phyloP scores from a whole-genome alignment of 2,888 invertebrate genomes.

The Timema cristinae region DNA sequence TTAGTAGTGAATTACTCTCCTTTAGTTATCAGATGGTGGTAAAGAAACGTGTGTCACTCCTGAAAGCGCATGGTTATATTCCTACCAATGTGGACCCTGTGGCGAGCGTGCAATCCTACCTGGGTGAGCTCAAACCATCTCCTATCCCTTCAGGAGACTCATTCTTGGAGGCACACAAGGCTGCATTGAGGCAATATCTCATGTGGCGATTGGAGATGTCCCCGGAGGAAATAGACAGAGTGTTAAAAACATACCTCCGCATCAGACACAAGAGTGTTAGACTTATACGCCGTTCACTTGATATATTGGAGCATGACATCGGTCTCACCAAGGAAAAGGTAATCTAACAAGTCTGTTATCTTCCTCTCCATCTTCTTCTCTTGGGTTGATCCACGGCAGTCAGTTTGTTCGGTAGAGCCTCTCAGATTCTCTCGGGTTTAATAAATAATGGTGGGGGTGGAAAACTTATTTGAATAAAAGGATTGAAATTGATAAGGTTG shows the following conservation, averaged over 20 bases:
- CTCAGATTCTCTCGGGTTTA: no score
- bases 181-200: conserved; percentile 39
- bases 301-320: conserved; percentile 53
- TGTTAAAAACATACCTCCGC: conserved; percentile 43
- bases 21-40: conserved; percentile 42
- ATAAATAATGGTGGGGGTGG: no score
- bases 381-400: neutral
- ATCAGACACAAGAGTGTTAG: conserved; percentile 48
- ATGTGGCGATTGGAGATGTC: conserved; percentile 45
- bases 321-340: conserved; percentile 50
- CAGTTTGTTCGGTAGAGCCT: no score
- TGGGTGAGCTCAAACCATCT: conserved; percentile 30
- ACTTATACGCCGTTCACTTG: conserved; percentile 52
- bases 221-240: conserved; percentile 40
- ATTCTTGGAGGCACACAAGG: conserved; percentile 8
- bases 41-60: conserved; percentile 41
- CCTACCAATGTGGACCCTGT: conserved; percentile 44
- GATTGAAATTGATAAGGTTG: no score
- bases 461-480: no score
- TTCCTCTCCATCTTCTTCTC: neutral
- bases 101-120: conserved; percentile 40
- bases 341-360: conserved; percentile 18
- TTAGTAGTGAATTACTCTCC: no score
- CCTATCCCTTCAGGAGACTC: conserved; percentile 22
- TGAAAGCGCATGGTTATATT: conserved; percentile 46